These are phyloP conservation scores for Dryobota labecula DNA, from an alignment of 2,888 invertebrate genomes.

Conservation along the genomic window DNA sequence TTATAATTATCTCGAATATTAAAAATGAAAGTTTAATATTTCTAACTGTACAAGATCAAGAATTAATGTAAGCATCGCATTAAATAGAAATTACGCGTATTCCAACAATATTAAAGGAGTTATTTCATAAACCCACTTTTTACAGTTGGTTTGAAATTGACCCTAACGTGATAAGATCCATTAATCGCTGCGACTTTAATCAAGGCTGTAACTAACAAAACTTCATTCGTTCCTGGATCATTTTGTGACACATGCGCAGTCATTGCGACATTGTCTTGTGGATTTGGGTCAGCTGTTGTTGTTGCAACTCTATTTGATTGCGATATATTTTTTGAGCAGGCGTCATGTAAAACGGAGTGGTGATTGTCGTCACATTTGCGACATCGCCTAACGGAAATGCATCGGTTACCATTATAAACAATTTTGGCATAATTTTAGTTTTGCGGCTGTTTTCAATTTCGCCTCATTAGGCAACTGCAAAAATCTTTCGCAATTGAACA, in stretches of 20 bases:
- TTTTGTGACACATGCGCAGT: too few relatives aligned
- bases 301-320: slow-evolving; percentile 2
- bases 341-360: slow-evolving; percentile 27
- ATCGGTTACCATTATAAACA: too few relatives aligned
- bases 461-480: slow-evolving; percentile 15
- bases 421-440: slow-evolving; percentile 24
- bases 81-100: too few relatives aligned
- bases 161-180: slow-evolving; percentile 16
- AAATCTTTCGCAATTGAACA: slow-evolving; percentile 18
- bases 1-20: too few relatives aligned
- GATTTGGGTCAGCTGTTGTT: background rate
- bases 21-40: too few relatives aligned
- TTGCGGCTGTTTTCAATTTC: too few relatives aligned
- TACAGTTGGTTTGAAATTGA: too few relatives aligned
- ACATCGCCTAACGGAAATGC: slow-evolving; percentile 25
- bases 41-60: too few relatives aligned
- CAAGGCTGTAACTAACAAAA: slow-evolving; percentile 4
- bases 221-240: too few relatives aligned
- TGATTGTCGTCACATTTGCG: slow-evolving; percentile 28
- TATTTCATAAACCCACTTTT: too few relatives aligned
- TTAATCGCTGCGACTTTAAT: slow-evolving; percentile 8
- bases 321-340: slow-evolving; percentile 13
- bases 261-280: slow-evolving; percentile 16
- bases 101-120: too few relatives aligned
- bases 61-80: too few relatives aligned